A percentile compares a stretch with the other conserved stretches of the same genome.
These are phyloP conservation scores for Platyura marginata DNA, from an alignment of 1,140 invertebrate species.

Conservation along the genomic window DNA sequence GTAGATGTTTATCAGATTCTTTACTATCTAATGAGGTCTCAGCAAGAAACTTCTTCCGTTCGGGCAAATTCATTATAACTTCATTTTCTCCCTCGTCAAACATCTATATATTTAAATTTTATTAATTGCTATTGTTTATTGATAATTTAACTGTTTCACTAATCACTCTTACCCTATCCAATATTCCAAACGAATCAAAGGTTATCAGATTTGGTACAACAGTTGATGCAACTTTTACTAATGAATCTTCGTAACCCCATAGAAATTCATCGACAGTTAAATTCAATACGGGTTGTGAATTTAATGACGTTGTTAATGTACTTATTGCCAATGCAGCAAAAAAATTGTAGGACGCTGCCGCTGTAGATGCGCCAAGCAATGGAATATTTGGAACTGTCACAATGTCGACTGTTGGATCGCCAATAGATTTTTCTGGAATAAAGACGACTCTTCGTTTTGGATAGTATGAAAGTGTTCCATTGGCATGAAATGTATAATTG, in stretches of 20 bases:
- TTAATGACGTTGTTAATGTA: slow-evolving; percentile 35
- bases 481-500: slow-evolving; percentile 46
- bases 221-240: slow-evolving; percentile 45
- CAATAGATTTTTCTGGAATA: slow-evolving; percentile 45
- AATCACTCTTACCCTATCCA: slow-evolving; percentile 50
- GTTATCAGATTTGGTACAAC: slow-evolving; percentile 52
- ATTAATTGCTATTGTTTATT: too few relatives aligned
- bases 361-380: slow-evolving; percentile 34
- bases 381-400: slow-evolving; percentile 60
- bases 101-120: too few relatives aligned
- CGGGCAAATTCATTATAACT: slow-evolving; percentile 28
- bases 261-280: slow-evolving; percentile 54
- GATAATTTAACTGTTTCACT: not conserved
- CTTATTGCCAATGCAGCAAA: slow-evolving; percentile 32
- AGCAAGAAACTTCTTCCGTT: slow-evolving; percentile 6
- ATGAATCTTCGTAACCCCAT: slow-evolving; percentile 69
- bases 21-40: too few relatives aligned
- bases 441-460: slow-evolving; percentile 48
- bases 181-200: slow-evolving; percentile 57
- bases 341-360: slow-evolving; percentile 14
- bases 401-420: slow-evolving; percentile 37
- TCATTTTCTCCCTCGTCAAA: slow-evolving; percentile 36
- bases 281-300: slow-evolving; percentile 47
- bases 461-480: slow-evolving; percentile 56
- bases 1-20: too few relatives aligned